phyloP scores from a whole-genome alignment of 2,797 vertebrate species.

The Gadopsis bispinosus region DNA sequence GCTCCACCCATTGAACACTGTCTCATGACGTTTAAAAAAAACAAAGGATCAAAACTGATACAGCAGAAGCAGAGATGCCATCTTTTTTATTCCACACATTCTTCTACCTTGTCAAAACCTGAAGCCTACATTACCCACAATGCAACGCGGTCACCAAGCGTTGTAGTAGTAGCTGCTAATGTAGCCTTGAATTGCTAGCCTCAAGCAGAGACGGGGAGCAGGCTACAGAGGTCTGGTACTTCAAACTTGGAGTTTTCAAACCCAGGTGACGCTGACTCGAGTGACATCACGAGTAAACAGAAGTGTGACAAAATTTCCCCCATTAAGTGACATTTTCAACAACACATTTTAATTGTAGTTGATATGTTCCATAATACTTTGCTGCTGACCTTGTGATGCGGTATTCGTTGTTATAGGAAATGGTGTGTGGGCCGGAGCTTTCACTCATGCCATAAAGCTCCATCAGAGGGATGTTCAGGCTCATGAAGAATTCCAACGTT shows the following conservation, averaged over 20 bases:
- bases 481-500: constrained; percentile 88
- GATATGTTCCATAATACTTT: neutral
- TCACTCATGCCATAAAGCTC: constrained; percentile 90
- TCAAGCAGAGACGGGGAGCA: too few relatives aligned
- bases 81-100: too few relatives aligned
- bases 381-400: constrained; percentile 67
- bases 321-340: neutral
- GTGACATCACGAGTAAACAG: neutral
- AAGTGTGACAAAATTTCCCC: neutral
- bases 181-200: neutral
- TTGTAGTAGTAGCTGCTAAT: neutral
- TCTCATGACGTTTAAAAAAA: too few relatives aligned
- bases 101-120: too few relatives aligned
- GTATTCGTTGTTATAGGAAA: constrained; percentile 66
- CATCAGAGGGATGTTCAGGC: constrained; percentile 82
- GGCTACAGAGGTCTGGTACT: too few relatives aligned
- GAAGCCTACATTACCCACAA: too few relatives aligned
- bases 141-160: too few relatives aligned
- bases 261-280: too few relatives aligned
- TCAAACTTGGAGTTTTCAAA: neutral
- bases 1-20: too few relatives aligned
- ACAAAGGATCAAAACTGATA: too few relatives aligned
- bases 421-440: constrained; percentile 83
- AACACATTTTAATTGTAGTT: neutral
- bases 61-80: too few relatives aligned